phyloP scores from a whole-genome alignment of 2,113 vertebrate genomes.

The Albula goreensis region DNA sequence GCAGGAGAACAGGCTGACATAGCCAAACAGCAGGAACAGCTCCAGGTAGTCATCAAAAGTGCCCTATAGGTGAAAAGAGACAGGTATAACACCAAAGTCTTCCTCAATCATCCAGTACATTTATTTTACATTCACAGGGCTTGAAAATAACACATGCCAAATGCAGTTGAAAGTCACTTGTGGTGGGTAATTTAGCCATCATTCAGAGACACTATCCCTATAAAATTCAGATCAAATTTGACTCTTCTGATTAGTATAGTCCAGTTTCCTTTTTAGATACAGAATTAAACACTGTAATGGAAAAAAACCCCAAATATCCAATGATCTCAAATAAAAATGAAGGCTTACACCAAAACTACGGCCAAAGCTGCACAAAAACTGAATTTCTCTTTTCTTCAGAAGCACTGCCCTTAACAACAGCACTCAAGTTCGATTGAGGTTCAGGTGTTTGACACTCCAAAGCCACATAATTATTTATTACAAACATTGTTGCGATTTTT shows the following conservation, averaged over 20 bases:
- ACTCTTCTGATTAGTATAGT: not conserved
- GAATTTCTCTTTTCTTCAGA: too few relatives aligned
- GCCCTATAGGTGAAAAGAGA: constrained; percentile 70
- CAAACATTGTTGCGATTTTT: too few relatives aligned
- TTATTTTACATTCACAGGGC: not conserved
- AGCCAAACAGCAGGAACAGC: constrained; percentile 92
- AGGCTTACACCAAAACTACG: not conserved
- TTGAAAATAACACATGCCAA: constrained; percentile 3
- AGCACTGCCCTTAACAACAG: too few relatives aligned
- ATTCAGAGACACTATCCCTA: not conserved
- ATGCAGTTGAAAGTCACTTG: not conserved
- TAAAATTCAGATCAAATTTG: not conserved
- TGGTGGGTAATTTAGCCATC: not conserved
- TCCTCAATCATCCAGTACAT: not conserved
- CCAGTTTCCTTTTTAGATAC: not conserved
- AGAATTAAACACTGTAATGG: not conserved
- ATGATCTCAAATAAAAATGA: not conserved
- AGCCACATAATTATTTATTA: too few relatives aligned
- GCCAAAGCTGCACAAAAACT: not conserved
- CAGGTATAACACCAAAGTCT: constrained; percentile 2
- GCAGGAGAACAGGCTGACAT: constrained; percentile 96
- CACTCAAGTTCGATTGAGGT: too few relatives aligned
- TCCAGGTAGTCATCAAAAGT: constrained; percentile 98
- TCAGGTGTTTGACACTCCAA: too few relatives aligned
- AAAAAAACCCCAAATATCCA: not conserved